These are phyloP conservation scores for Neuroterus valhalla DNA, from an alignment of 1,140 invertebrate species.

Conservation along the genomic window DNA sequence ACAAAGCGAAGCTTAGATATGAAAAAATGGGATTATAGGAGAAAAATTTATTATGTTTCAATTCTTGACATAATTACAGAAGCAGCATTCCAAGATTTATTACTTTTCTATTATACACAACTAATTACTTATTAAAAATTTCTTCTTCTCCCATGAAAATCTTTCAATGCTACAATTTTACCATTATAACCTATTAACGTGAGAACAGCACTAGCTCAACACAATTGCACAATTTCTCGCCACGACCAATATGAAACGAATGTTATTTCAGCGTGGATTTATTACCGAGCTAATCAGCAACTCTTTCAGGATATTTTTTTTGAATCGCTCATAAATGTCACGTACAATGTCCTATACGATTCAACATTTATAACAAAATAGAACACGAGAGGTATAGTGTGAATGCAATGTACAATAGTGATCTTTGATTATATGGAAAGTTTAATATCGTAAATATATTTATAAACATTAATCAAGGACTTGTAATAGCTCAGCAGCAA, in stretches of 20 bases:
- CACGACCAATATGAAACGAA: slow-evolving; percentile 5
- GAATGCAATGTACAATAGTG: neutral
- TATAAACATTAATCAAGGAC: too few species aligned
- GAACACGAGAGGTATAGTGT: neutral
- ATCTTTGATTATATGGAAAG: slow-evolving; percentile 3
- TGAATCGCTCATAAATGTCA: slow-evolving; percentile 10
- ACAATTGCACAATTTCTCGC: slow-evolving; percentile 26
- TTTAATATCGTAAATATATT: too few species aligned
- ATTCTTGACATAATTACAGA: neutral
- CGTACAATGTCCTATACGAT: neutral
- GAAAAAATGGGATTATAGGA: too few species aligned
- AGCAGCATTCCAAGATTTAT: neutral
- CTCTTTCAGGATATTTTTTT: slow-evolving; percentile 15
- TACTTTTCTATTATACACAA: neutral
- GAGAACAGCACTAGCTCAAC: slow-evolving; percentile 14
- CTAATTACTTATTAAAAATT: neutral
- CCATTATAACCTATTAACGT: neutral
- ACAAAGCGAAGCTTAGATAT: neutral
- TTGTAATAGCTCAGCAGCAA: too few species aligned
- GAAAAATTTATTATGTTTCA: neutral
- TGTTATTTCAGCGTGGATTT: slow-evolving; percentile 19
- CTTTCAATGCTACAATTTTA: neutral
- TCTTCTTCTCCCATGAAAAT: neutral
- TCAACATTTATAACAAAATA: too few species aligned
- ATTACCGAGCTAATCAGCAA: slow-evolving; percentile 17